A percentile compares a stretch with the other conserved stretches of the same genome.
These are phyloP conservation scores for Holcopasites calliopsidis DNA, from an alignment of 1,140 invertebrate species.

Conservation along the genomic window DNA sequence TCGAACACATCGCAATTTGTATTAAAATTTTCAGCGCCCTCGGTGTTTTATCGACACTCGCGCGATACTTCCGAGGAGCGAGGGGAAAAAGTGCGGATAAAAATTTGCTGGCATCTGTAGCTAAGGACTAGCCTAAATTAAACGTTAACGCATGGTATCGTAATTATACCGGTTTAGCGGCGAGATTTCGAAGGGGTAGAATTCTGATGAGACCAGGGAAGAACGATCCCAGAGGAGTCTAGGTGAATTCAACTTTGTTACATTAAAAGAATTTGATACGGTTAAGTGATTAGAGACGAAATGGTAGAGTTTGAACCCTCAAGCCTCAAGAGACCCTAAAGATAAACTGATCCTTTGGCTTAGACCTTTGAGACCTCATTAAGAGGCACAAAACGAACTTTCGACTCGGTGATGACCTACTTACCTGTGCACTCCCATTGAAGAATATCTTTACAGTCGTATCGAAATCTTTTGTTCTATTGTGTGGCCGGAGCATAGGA, in stretches of 20 bases:
- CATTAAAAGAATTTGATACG: neutral
- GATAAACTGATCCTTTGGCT: conserved; percentile 1
- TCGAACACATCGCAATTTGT: too few relatives aligned
- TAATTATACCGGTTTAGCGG: too few relatives aligned
- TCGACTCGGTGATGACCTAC: neutral
- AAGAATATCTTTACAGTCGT: neutral
- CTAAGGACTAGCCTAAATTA: too few relatives aligned
- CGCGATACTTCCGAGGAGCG: too few relatives aligned
- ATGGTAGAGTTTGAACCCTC: neutral
- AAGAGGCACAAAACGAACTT: neutral
- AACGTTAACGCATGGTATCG: too few relatives aligned
- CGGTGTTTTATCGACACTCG: too few relatives aligned
- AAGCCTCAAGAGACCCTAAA: neutral
- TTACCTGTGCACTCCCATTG: neutral
- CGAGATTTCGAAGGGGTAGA: too few relatives aligned
- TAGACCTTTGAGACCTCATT: conserved; percentile 14
- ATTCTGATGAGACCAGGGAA: neutral
- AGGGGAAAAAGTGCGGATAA: too few relatives aligned
- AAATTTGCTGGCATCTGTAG: too few relatives aligned
- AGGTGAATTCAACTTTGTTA: neutral
- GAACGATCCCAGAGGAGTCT: neutral
- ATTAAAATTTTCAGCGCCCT: too few relatives aligned
- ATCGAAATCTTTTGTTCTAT: neutral
- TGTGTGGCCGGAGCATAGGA: neutral
- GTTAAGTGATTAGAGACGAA: neutral